Conservation (phyloP, 2,888 invertebrate genomes). For the Tinea semifulvella region DNA sequence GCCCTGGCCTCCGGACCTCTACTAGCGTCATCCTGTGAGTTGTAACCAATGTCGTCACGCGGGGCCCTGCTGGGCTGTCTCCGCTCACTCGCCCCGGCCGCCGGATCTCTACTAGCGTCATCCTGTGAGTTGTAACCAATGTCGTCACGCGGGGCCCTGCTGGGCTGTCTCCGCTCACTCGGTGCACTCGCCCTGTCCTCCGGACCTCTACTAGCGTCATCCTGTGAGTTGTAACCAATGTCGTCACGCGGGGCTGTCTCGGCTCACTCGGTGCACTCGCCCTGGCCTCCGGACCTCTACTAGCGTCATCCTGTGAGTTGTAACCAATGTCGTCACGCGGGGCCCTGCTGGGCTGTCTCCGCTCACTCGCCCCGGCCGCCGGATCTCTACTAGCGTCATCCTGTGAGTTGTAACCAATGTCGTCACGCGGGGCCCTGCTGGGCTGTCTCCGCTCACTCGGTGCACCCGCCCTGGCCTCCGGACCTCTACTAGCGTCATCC, state of each 20-base stretch:
- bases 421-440: slow-evolving; percentile 92
- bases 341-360: slow-evolving; percentile 90
- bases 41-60: too few species aligned
- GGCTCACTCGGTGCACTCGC: too few species aligned
- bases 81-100: slow-evolving; percentile 89
- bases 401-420: too few species aligned
- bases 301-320: too few species aligned
- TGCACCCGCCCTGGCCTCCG: slow-evolving; percentile 90
- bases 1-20: too few species aligned
- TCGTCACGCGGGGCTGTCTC: too few species aligned
- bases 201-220: too few species aligned
- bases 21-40: too few species aligned
- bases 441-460: slow-evolving; percentile 95
- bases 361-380: slow-evolving; percentile 91
- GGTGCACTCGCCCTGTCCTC: slow-evolving; percentile 93
- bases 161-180: slow-evolving; percentile 93
- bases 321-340: too few species aligned
- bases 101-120: slow-evolving; percentile 92
- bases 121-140: slow-evolving; percentile 77
- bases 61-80: slow-evolving; percentile 94
- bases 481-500: too few species aligned
- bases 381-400: slow-evolving; percentile 92
- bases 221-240: too few species aligned
- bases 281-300: too few species aligned
- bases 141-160: slow-evolving; percentile 92